Base-by-base conservation (phyloP, 1,140 invertebrate genomes). In the Archivesica marissinica region DNA sequence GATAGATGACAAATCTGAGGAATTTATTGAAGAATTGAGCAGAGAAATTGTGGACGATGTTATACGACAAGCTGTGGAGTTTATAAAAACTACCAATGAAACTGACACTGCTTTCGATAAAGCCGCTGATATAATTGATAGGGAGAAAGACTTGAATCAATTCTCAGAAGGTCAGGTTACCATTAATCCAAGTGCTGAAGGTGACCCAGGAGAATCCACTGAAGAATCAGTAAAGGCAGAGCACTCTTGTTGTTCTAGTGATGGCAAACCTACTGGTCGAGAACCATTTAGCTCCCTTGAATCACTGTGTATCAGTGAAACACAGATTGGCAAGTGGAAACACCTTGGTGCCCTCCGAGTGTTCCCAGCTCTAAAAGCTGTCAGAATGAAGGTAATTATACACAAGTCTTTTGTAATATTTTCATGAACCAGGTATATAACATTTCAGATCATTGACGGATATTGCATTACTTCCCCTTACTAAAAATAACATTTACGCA, bases 381-480 rank as follows among this genome's bases (percentile, higher is more conserved):
- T 91, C 20, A 86, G 88, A n/a, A 38, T 91, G 9, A 90, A 83
- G 87, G 90, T 91, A 56, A n/a, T n/a, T n/a, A n/a, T n/a, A n/a
- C n/a, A n/a, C n/a, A n/a, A n/a, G n/a, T n/a, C n/a, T n/a, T n/a
- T n/a, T n/a, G n/a, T n/a, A n/a, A n/a, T n/a, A n/a, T n/a, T n/a
- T n/a, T n/a, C n/a, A n/a, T n/a, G n/a, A n/a, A n/a, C n/a, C n/a
- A n/a, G n/a, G n/a, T n/a, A n/a, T n/a, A n/a, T n/a, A n/a, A n/a
- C n/a, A n/a, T n/a, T n/a, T n/a, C n/a, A n/a, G n/a, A n/a, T n/a
- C n/a, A n/a, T n/a, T n/a, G n/a, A n/a, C n/a, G n/a, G n/a, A n/a
- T n/a, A n/a, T n/a, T n/a, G n/a, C n/a, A n/a, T n/a, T n/a, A n/a
- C n/a, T n/a, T n/a, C n/a, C n/a, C n/a, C n/a, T n/a, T n/a, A n/a